These are phyloP conservation scores for Semnornis frantzii DNA, from an alignment of 2,113 vertebrate genomes.

Conservation along the genomic window DNA sequence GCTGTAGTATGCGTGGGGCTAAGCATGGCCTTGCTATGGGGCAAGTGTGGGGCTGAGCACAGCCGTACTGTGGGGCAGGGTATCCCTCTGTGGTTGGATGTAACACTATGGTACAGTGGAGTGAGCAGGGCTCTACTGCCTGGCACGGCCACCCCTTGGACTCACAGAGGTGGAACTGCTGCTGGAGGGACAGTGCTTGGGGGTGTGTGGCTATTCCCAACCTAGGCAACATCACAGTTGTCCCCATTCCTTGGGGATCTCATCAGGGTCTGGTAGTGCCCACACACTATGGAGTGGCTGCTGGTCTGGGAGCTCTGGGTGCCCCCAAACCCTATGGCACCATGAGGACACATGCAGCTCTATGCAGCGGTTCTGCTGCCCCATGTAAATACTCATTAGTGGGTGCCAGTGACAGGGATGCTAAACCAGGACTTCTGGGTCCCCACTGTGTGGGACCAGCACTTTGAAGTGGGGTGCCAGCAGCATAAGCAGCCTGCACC, in stretches of 20 bases:
- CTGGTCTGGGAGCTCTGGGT: fast-evolving
- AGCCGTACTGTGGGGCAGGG: neutral
- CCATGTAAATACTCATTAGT: neutral
- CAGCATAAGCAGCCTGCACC: neutral
- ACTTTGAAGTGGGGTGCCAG: neutral
- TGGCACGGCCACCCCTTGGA: neutral
- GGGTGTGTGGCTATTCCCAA: neutral
- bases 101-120: neutral
- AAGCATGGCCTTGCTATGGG: neutral
- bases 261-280: neutral
- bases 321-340: neutral
- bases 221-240: neutral
- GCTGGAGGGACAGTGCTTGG: neutral
- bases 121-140: neutral
- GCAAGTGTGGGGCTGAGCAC: too few relatives aligned
- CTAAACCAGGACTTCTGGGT: neutral
- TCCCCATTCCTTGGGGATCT: neutral
- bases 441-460: neutral
- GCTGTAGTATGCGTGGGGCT: neutral
- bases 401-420: neutral
- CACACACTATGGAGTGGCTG: fast-evolving
- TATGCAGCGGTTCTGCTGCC: neutral
- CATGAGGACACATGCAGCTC: neutral
- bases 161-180: neutral
- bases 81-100: neutral